A percentile compares a stretch with the other conserved stretches of the same genome.
phyloP scores from a whole-genome alignment of 2,797 vertebrate species.

The Stomatorhinus walkeri region DNA sequence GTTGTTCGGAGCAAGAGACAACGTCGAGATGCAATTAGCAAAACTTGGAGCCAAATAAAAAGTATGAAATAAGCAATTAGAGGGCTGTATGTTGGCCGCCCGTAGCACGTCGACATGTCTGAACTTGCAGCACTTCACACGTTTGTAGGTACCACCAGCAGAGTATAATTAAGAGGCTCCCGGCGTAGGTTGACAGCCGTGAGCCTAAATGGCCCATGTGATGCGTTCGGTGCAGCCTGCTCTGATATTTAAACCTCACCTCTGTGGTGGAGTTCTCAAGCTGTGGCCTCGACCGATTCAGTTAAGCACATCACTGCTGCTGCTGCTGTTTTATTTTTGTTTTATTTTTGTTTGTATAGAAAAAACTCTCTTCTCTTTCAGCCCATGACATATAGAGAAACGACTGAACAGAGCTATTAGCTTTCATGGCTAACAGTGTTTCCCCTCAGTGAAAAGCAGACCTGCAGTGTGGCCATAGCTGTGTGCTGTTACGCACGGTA shows the following conservation, averaged over 20 bases:
- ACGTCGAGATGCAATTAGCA: not conserved
- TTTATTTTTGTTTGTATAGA: not conserved
- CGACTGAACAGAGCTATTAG: not conserved
- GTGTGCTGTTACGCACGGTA: not conserved
- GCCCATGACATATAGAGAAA: not conserved
- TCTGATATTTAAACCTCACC: slow-evolving; percentile 12
- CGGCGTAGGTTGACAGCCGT: not conserved
- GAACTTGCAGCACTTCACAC: slow-evolving; percentile 7
- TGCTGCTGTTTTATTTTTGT: not conserved
- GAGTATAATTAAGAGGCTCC: slow-evolving; percentile 12
- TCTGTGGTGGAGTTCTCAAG: not conserved
- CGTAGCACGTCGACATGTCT: not conserved
- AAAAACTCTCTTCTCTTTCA: not conserved
- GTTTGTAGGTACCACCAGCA: not conserved
- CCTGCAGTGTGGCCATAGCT: not conserved
- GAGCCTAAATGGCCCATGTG: too few relatives aligned
- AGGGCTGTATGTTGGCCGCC: not conserved
- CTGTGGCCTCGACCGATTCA: not conserved
- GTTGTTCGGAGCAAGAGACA: not conserved
- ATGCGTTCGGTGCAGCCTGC: not conserved
- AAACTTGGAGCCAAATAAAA: slow-evolving; percentile 9
- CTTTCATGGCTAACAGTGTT: not conserved
- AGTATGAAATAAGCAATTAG: not conserved
- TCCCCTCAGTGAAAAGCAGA: not conserved
- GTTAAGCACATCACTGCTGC: not conserved